A percentile compares a stretch with the other conserved stretches of the same genome.
These are phyloP conservation scores for Neoscelio sp. DNA, from an alignment of 2,888 invertebrate species.

Conservation along the genomic window DNA sequence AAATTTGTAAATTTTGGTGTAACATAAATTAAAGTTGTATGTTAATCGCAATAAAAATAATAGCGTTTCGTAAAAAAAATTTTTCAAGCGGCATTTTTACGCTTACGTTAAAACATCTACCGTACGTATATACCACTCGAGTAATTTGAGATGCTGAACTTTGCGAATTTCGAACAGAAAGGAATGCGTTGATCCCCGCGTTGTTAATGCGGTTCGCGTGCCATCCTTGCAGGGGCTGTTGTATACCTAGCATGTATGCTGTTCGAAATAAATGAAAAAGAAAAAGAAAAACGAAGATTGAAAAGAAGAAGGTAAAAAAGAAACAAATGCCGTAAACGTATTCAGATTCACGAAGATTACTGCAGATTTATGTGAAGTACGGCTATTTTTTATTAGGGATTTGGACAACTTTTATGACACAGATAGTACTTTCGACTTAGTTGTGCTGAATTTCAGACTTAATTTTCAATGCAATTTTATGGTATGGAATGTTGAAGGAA, in stretches of 20 bases:
- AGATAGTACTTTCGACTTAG: not conserved
- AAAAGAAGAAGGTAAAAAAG: constrained; percentile 39
- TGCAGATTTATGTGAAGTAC: constrained; percentile 22
- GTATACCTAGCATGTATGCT: constrained; percentile 64
- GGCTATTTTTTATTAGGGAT: constrained; percentile 22
- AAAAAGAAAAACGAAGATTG: constrained; percentile 38
- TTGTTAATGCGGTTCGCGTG: constrained; percentile 71
- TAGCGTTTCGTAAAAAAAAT: not conserved
- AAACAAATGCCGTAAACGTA: constrained; percentile 26
- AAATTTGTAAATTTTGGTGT: too few species aligned
- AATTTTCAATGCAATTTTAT: constrained; percentile 18
- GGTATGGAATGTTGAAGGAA: too few species aligned
- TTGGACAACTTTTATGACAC: not conserved
- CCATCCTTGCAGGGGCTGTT: constrained; percentile 68
- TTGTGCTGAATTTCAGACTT: not conserved
- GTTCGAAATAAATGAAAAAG: constrained; percentile 47
- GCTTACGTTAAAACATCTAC: constrained; percentile 59
- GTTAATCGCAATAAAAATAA: too few species aligned
- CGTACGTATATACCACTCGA: constrained; percentile 45
- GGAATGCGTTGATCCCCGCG: constrained; percentile 72
- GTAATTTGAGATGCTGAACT: constrained; percentile 58
- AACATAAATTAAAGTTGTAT: too few species aligned
- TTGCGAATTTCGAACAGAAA: constrained; percentile 69
- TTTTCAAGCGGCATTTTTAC: constrained; percentile 15
- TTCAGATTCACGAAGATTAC: constrained; percentile 44